Conservation (phyloP, 1,140 invertebrate species). For the Physella acuta region DNA sequence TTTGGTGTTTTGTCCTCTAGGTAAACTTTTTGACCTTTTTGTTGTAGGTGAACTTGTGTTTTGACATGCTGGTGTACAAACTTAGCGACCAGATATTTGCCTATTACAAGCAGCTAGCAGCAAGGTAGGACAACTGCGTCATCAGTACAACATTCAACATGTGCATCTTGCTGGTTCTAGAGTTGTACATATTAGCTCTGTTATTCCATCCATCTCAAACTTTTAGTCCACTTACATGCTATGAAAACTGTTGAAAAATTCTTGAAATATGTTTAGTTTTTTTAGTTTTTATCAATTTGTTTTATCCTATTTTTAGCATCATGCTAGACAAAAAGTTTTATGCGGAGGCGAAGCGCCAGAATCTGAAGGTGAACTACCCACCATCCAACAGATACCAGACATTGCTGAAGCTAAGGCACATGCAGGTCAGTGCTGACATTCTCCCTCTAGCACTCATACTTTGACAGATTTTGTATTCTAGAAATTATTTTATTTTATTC, state of each 20-base stretch:
- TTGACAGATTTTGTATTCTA: no score
- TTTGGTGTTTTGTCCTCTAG: no score
- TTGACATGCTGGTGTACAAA: slow-evolving; percentile 99
- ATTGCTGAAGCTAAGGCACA: slow-evolving; percentile 91
- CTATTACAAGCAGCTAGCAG: slow-evolving; percentile 96
- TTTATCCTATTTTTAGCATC: slow-evolving; percentile 70
- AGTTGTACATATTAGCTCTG: no score
- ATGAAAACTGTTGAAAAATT: no score
- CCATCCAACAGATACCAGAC: slow-evolving; percentile 92
- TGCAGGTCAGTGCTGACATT: slow-evolving; percentile 62
- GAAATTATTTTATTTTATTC: not conserved
- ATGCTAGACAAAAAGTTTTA: slow-evolving; percentile 95
- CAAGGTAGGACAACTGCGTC: slow-evolving; percentile 67
- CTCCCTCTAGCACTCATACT: not conserved
- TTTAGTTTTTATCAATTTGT: no score
- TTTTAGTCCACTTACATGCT: no score
- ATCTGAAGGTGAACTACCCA: slow-evolving; percentile 77
- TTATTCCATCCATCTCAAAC: no score
- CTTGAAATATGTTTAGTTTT: no score
- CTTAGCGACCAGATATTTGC: slow-evolving; percentile 97
- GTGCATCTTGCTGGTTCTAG: no score
- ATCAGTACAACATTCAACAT: no score
- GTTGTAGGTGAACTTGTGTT: slow-evolving; percentile 88
- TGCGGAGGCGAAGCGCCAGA: slow-evolving; percentile 85
- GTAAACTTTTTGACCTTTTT: no score